A percentile compares a stretch with the other conserved stretches of the same genome.
Conservation (phyloP, 2,888 invertebrate species). For the Caradrina clavipalpis region DNA sequence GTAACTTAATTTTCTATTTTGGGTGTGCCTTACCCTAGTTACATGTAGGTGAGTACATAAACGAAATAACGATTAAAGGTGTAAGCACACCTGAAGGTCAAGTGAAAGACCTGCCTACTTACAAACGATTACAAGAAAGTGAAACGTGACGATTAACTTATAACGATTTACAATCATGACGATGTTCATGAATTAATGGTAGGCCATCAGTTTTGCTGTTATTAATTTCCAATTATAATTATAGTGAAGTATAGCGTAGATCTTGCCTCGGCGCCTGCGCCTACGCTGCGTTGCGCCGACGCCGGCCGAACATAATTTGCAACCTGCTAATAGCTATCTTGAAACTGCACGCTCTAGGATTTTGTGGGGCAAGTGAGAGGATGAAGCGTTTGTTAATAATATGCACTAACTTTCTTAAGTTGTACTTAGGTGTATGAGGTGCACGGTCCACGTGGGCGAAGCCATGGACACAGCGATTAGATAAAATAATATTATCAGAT, state of each 20-base stretch:
- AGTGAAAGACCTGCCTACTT: constrained; percentile 2
- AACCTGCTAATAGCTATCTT: constrained; percentile 85
- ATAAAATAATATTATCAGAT: no score
- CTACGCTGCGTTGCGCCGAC: constrained; percentile 74
- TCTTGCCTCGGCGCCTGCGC: constrained; percentile 80
- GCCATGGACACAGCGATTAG: no score
- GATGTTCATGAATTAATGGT: constrained; percentile 42
- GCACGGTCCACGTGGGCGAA: no score
- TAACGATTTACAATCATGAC: constrained; percentile 38
- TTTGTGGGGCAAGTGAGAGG: constrained; percentile 22
- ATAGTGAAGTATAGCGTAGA: constrained; percentile 60
- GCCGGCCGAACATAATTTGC: constrained; percentile 80
- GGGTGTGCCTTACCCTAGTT: no score
- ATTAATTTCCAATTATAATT: constrained; percentile 69
- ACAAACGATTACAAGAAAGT: constrained; percentile 43
- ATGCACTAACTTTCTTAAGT: no score
- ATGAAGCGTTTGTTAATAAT: background rate
- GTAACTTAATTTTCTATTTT: no score
- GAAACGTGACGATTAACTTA: constrained; percentile 48
- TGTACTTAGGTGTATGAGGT: no score
- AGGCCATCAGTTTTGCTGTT: constrained; percentile 54
- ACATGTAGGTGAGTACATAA: no score
- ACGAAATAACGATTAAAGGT: no score
- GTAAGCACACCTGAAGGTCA: constrained; percentile 14
- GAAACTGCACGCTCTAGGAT: constrained; percentile 61